Conservation (phyloP, 2,888 invertebrate genomes). For the Flexamia atlantica region DNA sequence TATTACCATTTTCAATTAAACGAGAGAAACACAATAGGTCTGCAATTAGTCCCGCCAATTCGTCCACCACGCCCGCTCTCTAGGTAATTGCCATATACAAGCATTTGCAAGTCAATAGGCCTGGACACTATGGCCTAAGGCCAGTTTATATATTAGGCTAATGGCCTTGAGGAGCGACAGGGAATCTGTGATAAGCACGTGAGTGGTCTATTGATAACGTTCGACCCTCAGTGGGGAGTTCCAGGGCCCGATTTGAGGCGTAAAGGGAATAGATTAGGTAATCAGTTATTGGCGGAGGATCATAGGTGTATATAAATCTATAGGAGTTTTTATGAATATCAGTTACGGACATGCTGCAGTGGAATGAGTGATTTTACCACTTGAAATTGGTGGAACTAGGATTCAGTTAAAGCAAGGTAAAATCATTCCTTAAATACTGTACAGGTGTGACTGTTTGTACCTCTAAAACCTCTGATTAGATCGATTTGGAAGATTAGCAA, state of each 20-base stretch:
- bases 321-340: too few species aligned
- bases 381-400: too few species aligned
- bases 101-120: constrained; percentile 52
- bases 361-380: too few species aligned
- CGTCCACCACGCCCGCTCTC: constrained; percentile 19
- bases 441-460: too few species aligned
- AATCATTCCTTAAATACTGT: too few species aligned
- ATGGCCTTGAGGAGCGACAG: constrained; percentile 45
- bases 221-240: not conserved
- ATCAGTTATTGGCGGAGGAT: too few species aligned
- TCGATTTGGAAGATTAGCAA: too few species aligned
- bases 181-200: constrained; percentile 25
- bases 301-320: too few species aligned
- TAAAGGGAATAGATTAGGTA: too few species aligned
- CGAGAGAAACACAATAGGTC: constrained; percentile 61
- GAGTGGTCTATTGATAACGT: not conserved
- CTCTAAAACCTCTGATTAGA: too few species aligned
- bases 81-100: constrained; percentile 43
- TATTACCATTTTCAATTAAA: constrained; percentile 67
- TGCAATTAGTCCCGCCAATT: constrained; percentile 26
- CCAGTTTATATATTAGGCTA: constrained; percentile 31
- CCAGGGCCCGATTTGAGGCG: not conserved
- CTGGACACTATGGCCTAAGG: constrained; percentile 2
- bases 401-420: too few species aligned
- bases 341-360: too few species aligned